These are phyloP conservation scores for Mionectes olivaceus DNA, from an alignment of 2,797 vertebrate genomes.

Conservation along the genomic window DNA sequence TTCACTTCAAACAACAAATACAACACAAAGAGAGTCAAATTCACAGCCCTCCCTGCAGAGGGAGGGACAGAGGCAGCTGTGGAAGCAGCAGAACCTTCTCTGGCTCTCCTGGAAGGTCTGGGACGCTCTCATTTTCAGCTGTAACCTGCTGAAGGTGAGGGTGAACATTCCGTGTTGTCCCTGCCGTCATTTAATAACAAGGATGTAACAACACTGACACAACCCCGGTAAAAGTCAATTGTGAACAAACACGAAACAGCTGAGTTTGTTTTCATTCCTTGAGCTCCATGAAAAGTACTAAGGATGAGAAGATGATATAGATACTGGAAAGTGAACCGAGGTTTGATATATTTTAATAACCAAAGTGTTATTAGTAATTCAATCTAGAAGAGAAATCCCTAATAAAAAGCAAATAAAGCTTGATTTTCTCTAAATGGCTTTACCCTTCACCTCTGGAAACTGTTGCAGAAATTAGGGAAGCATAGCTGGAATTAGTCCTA, in stretches of 20 bases:
- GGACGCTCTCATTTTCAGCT: not conserved
- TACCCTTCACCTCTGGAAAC: not conserved
- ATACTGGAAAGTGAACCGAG: not conserved
- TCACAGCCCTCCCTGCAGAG: not conserved
- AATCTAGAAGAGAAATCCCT: not conserved
- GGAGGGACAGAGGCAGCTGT: not conserved
- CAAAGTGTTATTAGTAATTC: not conserved
- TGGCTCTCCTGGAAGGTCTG: not conserved
- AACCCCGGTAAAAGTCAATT: not conserved
- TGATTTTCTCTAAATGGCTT: constrained; percentile 1
- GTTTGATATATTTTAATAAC: constrained; percentile 35
- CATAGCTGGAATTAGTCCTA: constrained; percentile 30
- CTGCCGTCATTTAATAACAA: not conserved
- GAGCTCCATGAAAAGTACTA: not conserved
- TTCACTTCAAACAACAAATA: constrained; percentile 4
- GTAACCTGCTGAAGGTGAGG: not conserved
- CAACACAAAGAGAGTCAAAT: not conserved
- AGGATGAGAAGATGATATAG: not conserved
- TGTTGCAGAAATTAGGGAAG: not conserved
- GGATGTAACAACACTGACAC: not conserved
- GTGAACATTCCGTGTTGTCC: not conserved
- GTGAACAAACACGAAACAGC: constrained; percentile 10
- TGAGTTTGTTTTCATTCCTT: constrained; percentile 45
- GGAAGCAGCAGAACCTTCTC: not conserved
- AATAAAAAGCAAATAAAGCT: constrained; percentile 33